Percentiles rank a stretch among this genome's conserved stretches.
These are phyloP conservation scores for Grallaria varia DNA, from an alignment of 2,113 vertebrate genomes.

Conservation along the genomic window DNA sequence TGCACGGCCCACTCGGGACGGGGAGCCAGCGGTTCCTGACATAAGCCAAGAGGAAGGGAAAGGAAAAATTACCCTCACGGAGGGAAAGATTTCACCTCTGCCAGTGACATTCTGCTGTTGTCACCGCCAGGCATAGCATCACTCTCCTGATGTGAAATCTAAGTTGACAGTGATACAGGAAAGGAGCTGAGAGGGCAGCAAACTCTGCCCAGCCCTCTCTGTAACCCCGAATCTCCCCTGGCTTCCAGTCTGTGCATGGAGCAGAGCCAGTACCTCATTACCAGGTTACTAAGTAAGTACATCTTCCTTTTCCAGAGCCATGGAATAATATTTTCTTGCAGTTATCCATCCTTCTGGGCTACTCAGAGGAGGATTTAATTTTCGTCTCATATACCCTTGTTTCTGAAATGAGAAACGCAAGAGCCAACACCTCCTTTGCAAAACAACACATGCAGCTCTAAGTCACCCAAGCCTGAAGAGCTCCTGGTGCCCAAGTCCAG, in stretches of 20 bases:
- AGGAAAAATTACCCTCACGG: not conserved
- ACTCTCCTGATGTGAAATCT: not conserved
- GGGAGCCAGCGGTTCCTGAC: not conserved
- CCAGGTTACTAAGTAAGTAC: not conserved
- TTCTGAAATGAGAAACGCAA: not conserved
- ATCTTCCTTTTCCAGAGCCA: not conserved
- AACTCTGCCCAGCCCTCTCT: not conserved
- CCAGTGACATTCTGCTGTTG: constrained; percentile 14
- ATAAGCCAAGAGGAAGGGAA: not conserved
- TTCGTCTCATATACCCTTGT: not conserved
- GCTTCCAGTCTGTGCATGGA: not conserved
- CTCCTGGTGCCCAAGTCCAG: not conserved
- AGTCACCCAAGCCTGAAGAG: not conserved
- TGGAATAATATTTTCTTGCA: not conserved
- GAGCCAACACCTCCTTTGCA: not conserved
- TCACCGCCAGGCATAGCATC: not conserved
- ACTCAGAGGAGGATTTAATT: not conserved
- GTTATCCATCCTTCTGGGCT: not conserved
- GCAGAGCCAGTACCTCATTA: not conserved
- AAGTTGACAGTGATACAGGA: constrained; percentile 2
- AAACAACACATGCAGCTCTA: not conserved
- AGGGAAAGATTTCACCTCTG: constrained; percentile 7
- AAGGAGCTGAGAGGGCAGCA: not conserved
- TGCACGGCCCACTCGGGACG: not conserved
- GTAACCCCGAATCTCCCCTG: not conserved